A percentile compares a stretch with the other conserved stretches of the same genome.
phyloP scores from a whole-genome alignment of 1,140 invertebrate species.

The Leguminivora glycinivorella region DNA sequence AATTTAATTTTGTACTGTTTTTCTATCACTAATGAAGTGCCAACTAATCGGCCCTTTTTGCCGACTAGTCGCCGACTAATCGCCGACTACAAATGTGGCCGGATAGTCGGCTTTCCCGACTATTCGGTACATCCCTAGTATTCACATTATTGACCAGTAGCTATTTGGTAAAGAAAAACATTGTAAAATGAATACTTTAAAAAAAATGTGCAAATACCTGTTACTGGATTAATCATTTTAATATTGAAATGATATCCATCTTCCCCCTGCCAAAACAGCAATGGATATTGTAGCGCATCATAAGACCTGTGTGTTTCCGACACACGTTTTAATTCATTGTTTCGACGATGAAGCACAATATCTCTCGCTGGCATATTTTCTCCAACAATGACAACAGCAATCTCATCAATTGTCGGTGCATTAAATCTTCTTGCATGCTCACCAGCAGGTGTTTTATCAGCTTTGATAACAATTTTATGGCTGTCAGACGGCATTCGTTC shows the following conservation, averaged over 20 bases:
- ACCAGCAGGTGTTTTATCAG: conserved; percentile 52
- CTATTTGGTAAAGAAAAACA: too few species aligned
- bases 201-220: too few species aligned
- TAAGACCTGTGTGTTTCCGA: conserved; percentile 70
- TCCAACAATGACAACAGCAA: conserved; percentile 70
- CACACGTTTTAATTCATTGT: conserved; percentile 55
- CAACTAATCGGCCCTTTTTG: too few species aligned
- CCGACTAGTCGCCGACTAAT: too few species aligned
- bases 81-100: too few species aligned
- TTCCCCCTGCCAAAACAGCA: conserved; percentile 75
- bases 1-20: too few species aligned
- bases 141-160: too few species aligned
- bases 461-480: conserved; percentile 61
- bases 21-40: too few species aligned
- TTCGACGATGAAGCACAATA: conserved; percentile 66
- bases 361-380: conserved; percentile 59
- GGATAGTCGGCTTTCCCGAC: too few species aligned
- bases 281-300: conserved; percentile 77
- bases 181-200: too few species aligned
- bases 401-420: conserved; percentile 70
- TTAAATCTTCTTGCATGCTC: conserved; percentile 71
- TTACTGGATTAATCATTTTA: conserved; percentile 56
- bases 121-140: too few species aligned
- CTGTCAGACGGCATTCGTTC: conserved; percentile 59
- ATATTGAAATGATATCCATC: conserved; percentile 72